Evolutionary conservation across 1,140 invertebrate species (phyloP), one percentile per base, ranked within the genome.

Genomic region (Brachystomella parvula): DNA sequence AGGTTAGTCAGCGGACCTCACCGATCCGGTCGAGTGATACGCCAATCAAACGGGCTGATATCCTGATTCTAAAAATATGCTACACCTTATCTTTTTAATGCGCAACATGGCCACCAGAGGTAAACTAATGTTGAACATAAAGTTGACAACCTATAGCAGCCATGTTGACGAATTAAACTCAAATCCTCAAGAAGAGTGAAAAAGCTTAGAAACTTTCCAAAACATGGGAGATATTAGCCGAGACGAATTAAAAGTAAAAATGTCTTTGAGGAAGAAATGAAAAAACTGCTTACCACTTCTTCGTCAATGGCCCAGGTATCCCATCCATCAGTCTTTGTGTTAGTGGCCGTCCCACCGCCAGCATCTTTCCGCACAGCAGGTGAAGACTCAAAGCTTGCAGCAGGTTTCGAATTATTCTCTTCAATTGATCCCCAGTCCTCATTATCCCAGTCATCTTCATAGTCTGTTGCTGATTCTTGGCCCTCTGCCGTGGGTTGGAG

Each of bases 381-480:
- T 31, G 63, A 31, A 1, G 21, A 26, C 3, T 59, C 49, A 19
- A 24, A 31, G 59, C 57, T 49, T 24, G 15, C 35, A 30, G 32
- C 9, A 26, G 31, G 2, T 15, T 63, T 44, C 47, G 44, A 15
- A 24, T 28, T 53, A 21, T 68, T 59, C 0, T 44, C 64, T 32
- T 74, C 70, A 63, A 72, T 72, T 15, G 44, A 53, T 58, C 70
- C 66, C 67, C 68, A 69, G 62, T 74, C 74, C 71, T 90, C 89
- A 72, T 85, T 86, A 75, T 89, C 89, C 89, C 89, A 92, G 76
- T 87, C 88, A 69, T 90, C 89, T 73, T 90, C 89, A 74, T 89
- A 89, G 77, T 92, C 89, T 0, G 87, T 89, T 49, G 88, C 87
- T 0, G 86, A 87, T 76, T 79, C 78, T 47, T 78, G 79, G 29